phyloP scores from a whole-genome alignment of 1,140 invertebrate genomes.

The Myzus persicae region DNA sequence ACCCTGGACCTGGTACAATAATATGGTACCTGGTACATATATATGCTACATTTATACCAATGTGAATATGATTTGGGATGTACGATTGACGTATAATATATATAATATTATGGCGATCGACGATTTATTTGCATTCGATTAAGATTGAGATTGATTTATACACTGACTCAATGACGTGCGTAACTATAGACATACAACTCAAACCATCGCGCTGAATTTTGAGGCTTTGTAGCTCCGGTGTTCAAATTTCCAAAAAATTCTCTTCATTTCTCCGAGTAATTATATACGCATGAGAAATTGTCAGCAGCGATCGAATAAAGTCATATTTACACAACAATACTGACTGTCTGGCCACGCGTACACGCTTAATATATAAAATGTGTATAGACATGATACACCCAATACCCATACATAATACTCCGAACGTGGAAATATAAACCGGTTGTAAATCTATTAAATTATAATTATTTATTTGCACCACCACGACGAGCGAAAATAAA shows the following conservation, averaged over 20 bases:
- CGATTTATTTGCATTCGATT: background rate
- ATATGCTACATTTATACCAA: background rate
- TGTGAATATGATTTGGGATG: background rate
- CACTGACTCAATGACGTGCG: background rate
- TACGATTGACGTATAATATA: too few species aligned
- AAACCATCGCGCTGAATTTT: background rate
- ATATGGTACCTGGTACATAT: too few species aligned
- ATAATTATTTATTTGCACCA: constrained; percentile 4
- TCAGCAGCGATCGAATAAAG: background rate
- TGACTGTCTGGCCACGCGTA: background rate
- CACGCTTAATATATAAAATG: background rate
- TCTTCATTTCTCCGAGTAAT: background rate
- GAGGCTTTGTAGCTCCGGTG: background rate
- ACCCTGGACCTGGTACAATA: background rate
- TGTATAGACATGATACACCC: background rate
- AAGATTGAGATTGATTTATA: background rate
- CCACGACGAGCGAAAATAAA: background rate
- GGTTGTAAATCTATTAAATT: constrained; percentile 41
- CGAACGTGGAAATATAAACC: background rate
- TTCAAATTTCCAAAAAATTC: background rate
- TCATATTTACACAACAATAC: background rate
- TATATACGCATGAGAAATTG: background rate
- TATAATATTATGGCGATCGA: background rate
- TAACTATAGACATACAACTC: background rate
- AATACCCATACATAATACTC: background rate